Conservation (phyloP, 2,113 vertebrate species). For the cattle (Bos taurus) region ARS-UCD2.0 NC_037331.1:115996001-115996500, state of each 20-base stretch:
- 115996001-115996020: neutral
- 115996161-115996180: too few species aligned
- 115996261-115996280: neutral
- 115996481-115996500: neutral
- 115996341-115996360: neutral
- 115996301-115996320: neutral
- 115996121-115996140: neutral
- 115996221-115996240: neutral
- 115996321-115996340: neutral
- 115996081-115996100: neutral
- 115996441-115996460: neutral
- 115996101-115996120: neutral
- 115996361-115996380: neutral
- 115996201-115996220: accelerated
- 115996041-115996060: neutral
- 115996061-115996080: neutral
- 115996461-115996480: neutral
- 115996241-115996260: accelerated
- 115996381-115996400: neutral
- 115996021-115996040: neutral
- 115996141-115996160: neutral
- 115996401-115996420: neutral
- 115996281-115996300: neutral
- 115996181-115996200: accelerated
- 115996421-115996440: neutral